These are phyloP conservation scores for Buphagus erythrorhynchus DNA, from an alignment of 2,797 vertebrate species.

Conservation along the genomic window DNA sequence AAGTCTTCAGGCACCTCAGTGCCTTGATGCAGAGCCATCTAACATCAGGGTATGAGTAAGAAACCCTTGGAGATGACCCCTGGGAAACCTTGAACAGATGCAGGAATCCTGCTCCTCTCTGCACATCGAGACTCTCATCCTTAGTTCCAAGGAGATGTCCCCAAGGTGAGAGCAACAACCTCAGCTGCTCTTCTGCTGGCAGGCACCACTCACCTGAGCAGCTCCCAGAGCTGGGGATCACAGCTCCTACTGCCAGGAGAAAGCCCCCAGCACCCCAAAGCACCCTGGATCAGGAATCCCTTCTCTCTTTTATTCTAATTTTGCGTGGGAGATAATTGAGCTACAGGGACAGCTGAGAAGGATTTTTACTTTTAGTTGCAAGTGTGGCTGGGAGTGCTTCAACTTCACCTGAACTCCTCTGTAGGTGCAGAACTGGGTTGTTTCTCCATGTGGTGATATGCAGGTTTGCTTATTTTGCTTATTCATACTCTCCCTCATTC, in stretches of 20 bases:
- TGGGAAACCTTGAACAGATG: not conserved
- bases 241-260: not conserved
- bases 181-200: not conserved
- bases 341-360: not conserved
- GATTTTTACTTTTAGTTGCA: not conserved
- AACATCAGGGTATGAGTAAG: not conserved
- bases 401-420: not conserved
- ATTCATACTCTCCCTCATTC: not conserved
- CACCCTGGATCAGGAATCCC: not conserved
- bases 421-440: not conserved
- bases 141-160: rapidly evolving
- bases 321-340: not conserved
- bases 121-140: not conserved
- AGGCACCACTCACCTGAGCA: not conserved
- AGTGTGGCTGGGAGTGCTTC: not conserved
- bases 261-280: not conserved
- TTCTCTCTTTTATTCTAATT: not conserved
- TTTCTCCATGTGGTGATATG: not conserved
- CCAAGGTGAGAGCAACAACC: not conserved
- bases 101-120: not conserved
- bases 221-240: not conserved
- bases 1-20: not conserved
- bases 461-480: not conserved
- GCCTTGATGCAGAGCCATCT: not conserved
- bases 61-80: not conserved